Evolutionary conservation across 2,113 vertebrate genomes (phyloP), one percentile per base, ranked within the genome.

Genomic region (Lepidiolamprologus cunningtoni): DNA sequence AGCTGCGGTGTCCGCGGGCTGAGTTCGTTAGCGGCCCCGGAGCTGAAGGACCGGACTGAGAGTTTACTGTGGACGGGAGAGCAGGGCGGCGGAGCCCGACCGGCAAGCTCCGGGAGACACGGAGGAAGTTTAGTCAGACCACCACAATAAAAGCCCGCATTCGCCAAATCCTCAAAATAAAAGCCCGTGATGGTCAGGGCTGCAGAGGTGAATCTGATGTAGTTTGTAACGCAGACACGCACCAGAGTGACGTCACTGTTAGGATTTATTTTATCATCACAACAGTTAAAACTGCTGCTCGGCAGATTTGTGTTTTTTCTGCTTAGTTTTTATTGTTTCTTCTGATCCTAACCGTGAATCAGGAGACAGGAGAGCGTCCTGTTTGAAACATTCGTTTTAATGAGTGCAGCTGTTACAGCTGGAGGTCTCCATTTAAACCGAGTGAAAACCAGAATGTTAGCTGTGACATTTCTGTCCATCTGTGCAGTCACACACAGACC

Each of bases 191-290:
- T 76, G 16, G 8, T 26, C 11, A 16, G 11, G 0, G n/a, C 80
- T 31, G 35, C 21, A n/a, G 37, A 26, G 4, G 16, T 83, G n/a
- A 23, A 11, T 8, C 21, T 26, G 21, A 26, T 17, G 42, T 1
- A 16, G n/a, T 26, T 2, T 45, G 21, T 73, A 1, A 42, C 11
- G 4, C 35, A 37, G 31, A 37, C 55, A 28, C 16, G 0, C 7
- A 1, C 35, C n/a, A 42, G 10, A 9, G 4, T 13, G 63, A 40
- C 33, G n/a, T 16, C 37, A 66, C n/a, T 71, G 35, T 40, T 21
- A 3, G 2, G 5, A 2, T 40, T 14, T 14, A 6, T 37, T 21
- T 21, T 14, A 1, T 31, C 0, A 31, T 4, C 26, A 31, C 0
- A 61, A 11, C 58, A 35, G 58, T 63, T 0, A 12, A 63, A 37